Conservation (phyloP, 64 coral and sea anemone genomes). For the Porites australiensis region DNA sequence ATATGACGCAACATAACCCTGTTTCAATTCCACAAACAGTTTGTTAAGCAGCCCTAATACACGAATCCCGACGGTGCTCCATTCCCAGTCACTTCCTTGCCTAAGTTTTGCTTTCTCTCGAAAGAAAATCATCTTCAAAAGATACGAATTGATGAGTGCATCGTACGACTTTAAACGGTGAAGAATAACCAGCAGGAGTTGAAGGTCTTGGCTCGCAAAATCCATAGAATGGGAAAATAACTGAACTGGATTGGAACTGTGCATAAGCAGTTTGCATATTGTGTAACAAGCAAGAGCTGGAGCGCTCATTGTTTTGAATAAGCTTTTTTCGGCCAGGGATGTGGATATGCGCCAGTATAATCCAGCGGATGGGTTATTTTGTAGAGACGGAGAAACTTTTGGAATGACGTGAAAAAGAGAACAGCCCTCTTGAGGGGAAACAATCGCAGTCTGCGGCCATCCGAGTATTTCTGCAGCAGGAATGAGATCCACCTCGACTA, state of each 20-base stretch:
- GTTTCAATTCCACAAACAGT: slow-evolving; percentile 18
- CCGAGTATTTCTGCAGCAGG: slow-evolving; percentile 59
- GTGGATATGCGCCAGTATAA: slow-evolving; percentile 74
- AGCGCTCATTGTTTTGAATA: slow-evolving; percentile 30
- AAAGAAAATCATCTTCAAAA: slow-evolving; percentile 70
- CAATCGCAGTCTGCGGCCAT: slow-evolving; percentile 44
- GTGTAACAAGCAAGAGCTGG: slow-evolving; percentile 45
- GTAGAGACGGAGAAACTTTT: slow-evolving; percentile 45
- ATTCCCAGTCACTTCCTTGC: slow-evolving; percentile 27
- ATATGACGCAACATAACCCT: slow-evolving; percentile 31
- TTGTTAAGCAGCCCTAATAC: slow-evolving; percentile 36
- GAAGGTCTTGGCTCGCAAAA: slow-evolving; percentile 9
- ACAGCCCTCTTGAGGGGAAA: not conserved
- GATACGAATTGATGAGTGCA: slow-evolving; percentile 60
- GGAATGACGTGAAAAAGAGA: slow-evolving; percentile 59
- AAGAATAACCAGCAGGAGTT: slow-evolving; percentile 8
- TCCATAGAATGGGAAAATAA: slow-evolving; percentile 8
- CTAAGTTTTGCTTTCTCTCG: slow-evolving; percentile 19
- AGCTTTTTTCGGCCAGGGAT: slow-evolving; percentile 54
- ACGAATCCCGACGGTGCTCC: slow-evolving; percentile 28
- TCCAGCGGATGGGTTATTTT: not conserved
- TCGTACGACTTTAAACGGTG: slow-evolving; percentile 27
- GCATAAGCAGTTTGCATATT: slow-evolving; percentile 58
- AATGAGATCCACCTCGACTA: slow-evolving; percentile 61
- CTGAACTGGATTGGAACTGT: not conserved